Conservation (phyloP, 1,140 invertebrate genomes). For the Aleiodes sp. region DNA sequence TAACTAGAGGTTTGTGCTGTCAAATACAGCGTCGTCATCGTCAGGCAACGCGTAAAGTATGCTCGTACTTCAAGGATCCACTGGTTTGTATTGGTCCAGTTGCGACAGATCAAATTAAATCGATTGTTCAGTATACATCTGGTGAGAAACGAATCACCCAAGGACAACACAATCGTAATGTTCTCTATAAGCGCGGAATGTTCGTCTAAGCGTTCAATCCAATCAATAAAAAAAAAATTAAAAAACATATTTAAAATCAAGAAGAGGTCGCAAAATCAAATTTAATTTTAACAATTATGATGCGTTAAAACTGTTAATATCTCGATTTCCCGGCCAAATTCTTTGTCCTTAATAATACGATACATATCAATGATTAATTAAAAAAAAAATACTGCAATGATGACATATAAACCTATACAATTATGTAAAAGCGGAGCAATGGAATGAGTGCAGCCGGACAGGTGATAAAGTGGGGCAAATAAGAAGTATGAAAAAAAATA, state of each 20-base stretch:
- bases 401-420: neutral
- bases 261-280: conserved; percentile 19
- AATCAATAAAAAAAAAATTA: conserved; percentile 25
- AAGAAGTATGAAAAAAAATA: conserved; percentile 24
- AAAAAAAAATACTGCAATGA: neutral
- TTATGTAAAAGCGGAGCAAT: conserved; percentile 19
- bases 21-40: conserved; percentile 86
- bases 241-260: conserved; percentile 14
- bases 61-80: conserved; percentile 90
- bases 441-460: neutral
- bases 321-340: neutral
- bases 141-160: conserved; percentile 81
- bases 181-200: conserved; percentile 56
- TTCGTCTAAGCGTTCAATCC: conserved; percentile 50
- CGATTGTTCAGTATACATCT: conserved; percentile 77
- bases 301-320: neutral
- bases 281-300: neutral
- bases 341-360: neutral
- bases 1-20: conserved; percentile 85
- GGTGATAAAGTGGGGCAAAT: neutral
- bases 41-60: conserved; percentile 84
- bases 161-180: conserved; percentile 60
- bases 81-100: conserved; percentile 88
- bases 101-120: conserved; percentile 78
- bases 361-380: conserved; percentile 1